Evolutionary conservation across 2,797 vertebrate species (phyloP).

Genomic region (Gorsachius magnificus): DNA sequence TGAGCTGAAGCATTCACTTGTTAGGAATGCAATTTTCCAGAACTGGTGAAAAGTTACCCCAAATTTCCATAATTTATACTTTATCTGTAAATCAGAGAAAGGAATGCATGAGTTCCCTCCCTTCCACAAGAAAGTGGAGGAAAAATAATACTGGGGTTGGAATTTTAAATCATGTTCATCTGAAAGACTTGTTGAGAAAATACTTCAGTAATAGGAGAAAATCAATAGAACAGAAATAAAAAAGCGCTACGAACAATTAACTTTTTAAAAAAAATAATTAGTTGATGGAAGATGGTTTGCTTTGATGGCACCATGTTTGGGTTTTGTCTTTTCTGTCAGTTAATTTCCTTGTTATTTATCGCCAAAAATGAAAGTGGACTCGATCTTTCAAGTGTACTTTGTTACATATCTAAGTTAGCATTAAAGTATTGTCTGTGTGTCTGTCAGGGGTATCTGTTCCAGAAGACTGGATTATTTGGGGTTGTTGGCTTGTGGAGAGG

Average conservation of each 20-base stretch:
- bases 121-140: background rate
- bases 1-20: background rate
- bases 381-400: background rate
- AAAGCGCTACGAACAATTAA: background rate
- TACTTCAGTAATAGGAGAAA: background rate
- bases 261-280: background rate
- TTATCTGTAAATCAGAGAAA: background rate
- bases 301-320: background rate
- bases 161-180: background rate
- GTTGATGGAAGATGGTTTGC: background rate
- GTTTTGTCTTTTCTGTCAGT: background rate
- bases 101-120: background rate
- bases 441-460: background rate
- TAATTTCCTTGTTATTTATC: background rate
- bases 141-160: background rate
- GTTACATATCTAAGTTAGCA: background rate
- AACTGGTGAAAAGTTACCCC: background rate
- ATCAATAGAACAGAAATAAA: background rate
- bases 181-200: background rate
- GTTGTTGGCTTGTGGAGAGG: background rate
- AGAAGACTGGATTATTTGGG: background rate
- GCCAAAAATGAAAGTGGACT: background rate
- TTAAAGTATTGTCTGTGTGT: background rate
- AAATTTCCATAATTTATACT: background rate
- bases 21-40: background rate